Base-by-base conservation (phyloP, 2,797 vertebrate genomes). In the Uromys caudimaculatus region DNA sequence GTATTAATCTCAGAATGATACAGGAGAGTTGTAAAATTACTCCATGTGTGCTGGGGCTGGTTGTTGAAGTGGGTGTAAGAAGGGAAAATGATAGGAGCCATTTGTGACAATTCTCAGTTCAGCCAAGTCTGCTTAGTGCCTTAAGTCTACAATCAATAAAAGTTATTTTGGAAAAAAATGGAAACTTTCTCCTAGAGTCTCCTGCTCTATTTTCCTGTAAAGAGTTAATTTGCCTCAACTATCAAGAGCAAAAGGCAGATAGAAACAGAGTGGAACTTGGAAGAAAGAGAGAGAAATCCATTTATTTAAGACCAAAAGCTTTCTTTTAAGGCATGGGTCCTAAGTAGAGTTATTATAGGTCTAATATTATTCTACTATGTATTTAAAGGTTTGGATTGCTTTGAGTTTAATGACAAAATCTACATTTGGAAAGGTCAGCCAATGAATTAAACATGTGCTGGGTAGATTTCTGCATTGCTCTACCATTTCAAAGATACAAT, bases 361-460 rank as follows among this genome's bases (percentile, higher is more conserved):
- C 73, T 94, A 90, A 92, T 95, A 93, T 97, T 96, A 38, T 93
- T 93, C 35, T 75, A 62, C 27, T 91, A 9, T 96, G 76, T 86
- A 96, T 93, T 54, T 96, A 95, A 97, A 97, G 41, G 67, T 94
- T 96, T 96, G 92, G 71, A 96, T 96, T 73, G 92, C 54, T 96
- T 96, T 96, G 90, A 95, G 88, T 95, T 94, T 96, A 96, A 96
- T 93, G 93, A 93, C 44, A 92, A 96, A 96, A 82, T 92, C 87
- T 96, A 44, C 0, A 0, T 97, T 91, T 96, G 83, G 86, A 96
- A 97, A 97, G 93, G 92, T 95, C 95, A 96, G 29, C 38, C 69
- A 92, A 96, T 97, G 97, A 98, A 95, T 97, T 97, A 97, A 97
- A 97, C 94, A 94, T 93, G 60, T 89, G 41, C 17, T 9, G 58